phyloP scores from a whole-genome alignment of 2,888 invertebrate genomes.

The Gymnocheta viridis region DNA sequence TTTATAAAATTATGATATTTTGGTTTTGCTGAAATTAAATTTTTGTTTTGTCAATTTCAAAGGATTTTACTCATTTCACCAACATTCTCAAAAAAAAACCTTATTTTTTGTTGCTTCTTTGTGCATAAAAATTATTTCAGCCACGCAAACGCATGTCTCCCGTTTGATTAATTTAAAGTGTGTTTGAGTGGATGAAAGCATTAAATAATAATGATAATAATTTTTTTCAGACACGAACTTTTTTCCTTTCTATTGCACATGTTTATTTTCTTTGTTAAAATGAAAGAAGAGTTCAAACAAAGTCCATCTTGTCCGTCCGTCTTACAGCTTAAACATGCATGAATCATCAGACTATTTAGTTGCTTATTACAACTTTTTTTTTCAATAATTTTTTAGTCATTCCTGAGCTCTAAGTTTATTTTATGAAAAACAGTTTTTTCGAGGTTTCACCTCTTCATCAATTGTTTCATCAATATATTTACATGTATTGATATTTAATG shows the following conservation, averaged over 20 bases:
- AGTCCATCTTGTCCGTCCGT: constrained; percentile 5
- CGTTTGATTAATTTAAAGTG: constrained; percentile 53
- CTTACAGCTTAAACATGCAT: constrained; percentile 20
- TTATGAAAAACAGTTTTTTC: not conserved
- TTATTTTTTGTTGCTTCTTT: constrained; percentile 4
- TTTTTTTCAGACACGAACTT: constrained; percentile 34
- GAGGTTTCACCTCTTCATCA: constrained; percentile 48
- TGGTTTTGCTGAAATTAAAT: no score
- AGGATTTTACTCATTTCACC: constrained; percentile 9
- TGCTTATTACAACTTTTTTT: constrained; percentile 32
- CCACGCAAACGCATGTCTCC: not conserved
- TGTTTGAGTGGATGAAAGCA: constrained; percentile 55
- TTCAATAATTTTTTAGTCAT: constrained; percentile 10
- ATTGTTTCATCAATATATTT: constrained; percentile 40
- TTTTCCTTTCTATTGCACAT: not conserved
- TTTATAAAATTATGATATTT: no score
- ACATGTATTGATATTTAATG: constrained; percentile 51
- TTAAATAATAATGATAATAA: constrained; percentile 39
- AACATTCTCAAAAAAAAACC: not conserved
- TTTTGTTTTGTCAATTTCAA: not conserved
- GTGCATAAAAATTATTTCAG: not conserved
- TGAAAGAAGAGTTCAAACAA: constrained; percentile 42
- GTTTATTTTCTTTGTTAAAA: constrained; percentile 45
- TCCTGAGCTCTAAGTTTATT: constrained; percentile 5
- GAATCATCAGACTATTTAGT: constrained; percentile 58